phyloP scores from a whole-genome alignment of 2,797 vertebrate genomes.

The Macropodus opercularis region DNA sequence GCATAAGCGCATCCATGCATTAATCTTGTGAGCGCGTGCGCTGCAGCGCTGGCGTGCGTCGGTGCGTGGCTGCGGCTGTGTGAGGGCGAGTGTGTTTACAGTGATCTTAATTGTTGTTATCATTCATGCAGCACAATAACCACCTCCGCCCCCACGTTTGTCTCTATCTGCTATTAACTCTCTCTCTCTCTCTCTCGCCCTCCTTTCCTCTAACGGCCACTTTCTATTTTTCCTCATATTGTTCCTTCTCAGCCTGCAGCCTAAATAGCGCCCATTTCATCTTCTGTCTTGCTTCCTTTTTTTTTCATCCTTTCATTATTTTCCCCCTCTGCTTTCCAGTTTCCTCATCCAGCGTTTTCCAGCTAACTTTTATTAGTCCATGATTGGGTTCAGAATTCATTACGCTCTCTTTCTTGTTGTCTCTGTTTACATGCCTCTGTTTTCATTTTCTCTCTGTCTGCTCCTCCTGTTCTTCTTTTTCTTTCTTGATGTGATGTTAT shows the following conservation, averaged over 20 bases:
- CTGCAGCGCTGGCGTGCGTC: conserved; percentile 15
- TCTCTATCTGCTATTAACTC: conserved; percentile 68
- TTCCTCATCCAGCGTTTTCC: conserved; percentile 57
- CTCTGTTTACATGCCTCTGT: conserved; percentile 27
- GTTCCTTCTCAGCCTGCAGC: conserved; percentile 74
- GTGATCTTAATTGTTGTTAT: conserved; percentile 81
- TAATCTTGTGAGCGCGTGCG: conserved; percentile 37
- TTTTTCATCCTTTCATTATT: conserved; percentile 44
- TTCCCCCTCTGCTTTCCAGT: conserved; percentile 23
- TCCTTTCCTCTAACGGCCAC: conserved; percentile 58
- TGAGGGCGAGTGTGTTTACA: conserved; percentile 69
- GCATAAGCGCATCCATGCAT: conserved; percentile 34
- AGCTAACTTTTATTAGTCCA: conserved; percentile 65
- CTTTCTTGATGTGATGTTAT: conserved; percentile 48
- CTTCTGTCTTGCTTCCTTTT: conserved; percentile 61
- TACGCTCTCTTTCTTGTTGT: conserved; percentile 34
- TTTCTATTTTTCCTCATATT: conserved; percentile 72
- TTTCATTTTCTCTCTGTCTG: conserved; percentile 10
- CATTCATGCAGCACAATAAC: conserved; percentile 78
- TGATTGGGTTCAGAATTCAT: conserved; percentile 69
- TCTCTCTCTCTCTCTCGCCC: conserved; percentile 43
- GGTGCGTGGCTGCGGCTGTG: conserved; percentile 40
- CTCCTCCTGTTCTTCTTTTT: conserved; percentile 30
- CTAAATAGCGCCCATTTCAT: conserved; percentile 77
- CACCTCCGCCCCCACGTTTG: conserved; percentile 69